Conservation (phyloP, 2,888 invertebrate genomes). For the Dione vanillae region DNA sequence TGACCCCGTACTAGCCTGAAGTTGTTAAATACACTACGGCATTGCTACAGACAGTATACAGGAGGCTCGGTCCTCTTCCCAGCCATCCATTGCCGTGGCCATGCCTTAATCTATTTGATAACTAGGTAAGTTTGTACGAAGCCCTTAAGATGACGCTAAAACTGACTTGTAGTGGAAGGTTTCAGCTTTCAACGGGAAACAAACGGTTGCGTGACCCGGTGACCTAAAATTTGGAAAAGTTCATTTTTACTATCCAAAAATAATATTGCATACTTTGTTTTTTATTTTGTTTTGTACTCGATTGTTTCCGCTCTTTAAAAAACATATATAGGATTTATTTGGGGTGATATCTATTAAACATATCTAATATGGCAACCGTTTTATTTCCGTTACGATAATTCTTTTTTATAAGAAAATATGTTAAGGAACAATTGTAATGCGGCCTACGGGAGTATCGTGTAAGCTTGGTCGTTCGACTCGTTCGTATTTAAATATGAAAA, state of each 20-base stretch:
- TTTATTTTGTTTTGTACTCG: conserved; percentile 28
- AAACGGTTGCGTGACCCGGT: conserved; percentile 35
- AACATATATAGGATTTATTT: conserved; percentile 1
- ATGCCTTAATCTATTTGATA: conserved; percentile 30
- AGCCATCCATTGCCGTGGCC: conserved; percentile 5
- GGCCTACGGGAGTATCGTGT: conserved; percentile 8
- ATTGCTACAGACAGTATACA: not conserved
- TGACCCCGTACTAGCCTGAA: conserved; percentile 17
- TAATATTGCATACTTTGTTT: conserved; percentile 15
- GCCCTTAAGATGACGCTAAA: conserved; percentile 52
- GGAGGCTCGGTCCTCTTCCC: not conserved
- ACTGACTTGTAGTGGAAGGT: conserved; percentile 46
- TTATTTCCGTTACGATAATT: conserved; percentile 24
- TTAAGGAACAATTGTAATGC: conserved; percentile 16
- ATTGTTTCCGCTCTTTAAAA: conserved; percentile 22
- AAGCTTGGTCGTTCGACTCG: conserved; percentile 15
- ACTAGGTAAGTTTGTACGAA: conserved; percentile 35
- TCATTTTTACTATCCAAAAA: conserved; percentile 31
- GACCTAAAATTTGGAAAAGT: conserved; percentile 38
- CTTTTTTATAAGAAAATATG: conserved; percentile 18
- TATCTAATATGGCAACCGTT: conserved; percentile 17
- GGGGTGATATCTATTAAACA: conserved; percentile 12
- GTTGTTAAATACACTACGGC: conserved; percentile 21
- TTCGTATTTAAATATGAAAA: not conserved
- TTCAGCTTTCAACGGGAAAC: conserved; percentile 42